Conservation (phyloP, 2,113 vertebrate genomes). For the Monopterus albus region DNA sequence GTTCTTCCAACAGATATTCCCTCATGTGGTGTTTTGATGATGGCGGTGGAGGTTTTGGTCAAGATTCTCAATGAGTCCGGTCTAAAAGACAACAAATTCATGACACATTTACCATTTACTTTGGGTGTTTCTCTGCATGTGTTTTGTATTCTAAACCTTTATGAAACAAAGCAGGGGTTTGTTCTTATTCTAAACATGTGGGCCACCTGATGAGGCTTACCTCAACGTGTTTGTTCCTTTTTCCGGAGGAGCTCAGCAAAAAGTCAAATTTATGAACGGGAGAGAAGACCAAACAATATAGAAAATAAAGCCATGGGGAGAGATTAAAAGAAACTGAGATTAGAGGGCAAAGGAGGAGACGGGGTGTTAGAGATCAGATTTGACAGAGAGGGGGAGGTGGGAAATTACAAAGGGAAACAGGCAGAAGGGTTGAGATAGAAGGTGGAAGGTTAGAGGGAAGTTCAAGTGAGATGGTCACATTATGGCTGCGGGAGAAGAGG, state of each 20-base stretch:
- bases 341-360: conserved; percentile 11
- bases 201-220: no score
- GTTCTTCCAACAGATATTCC: no score
- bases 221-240: neutral
- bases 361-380: conserved; percentile 23
- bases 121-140: no score
- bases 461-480: conserved; percentile 26
- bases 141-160: neutral
- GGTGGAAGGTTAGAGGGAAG: conserved; percentile 15
- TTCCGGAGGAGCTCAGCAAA: conserved; percentile 5
- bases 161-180: neutral
- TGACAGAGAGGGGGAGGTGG: conserved; percentile 28
- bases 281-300: neutral
- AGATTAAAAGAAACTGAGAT: conserved; percentile 2
- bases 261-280: neutral
- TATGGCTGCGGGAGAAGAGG: conserved; percentile 18
- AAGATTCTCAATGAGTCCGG: no score
- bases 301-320: conserved; percentile 7
- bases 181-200: no score
- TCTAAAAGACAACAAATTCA: no score
- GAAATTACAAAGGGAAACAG: conserved; percentile 26
- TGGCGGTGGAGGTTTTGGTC: no score
- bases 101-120: no score
- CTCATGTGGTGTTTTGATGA: no score
- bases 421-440: conserved; percentile 3